These are phyloP conservation scores for Morpho achilles DNA, from an alignment of 2,888 invertebrate species.

Conservation along the genomic window DNA sequence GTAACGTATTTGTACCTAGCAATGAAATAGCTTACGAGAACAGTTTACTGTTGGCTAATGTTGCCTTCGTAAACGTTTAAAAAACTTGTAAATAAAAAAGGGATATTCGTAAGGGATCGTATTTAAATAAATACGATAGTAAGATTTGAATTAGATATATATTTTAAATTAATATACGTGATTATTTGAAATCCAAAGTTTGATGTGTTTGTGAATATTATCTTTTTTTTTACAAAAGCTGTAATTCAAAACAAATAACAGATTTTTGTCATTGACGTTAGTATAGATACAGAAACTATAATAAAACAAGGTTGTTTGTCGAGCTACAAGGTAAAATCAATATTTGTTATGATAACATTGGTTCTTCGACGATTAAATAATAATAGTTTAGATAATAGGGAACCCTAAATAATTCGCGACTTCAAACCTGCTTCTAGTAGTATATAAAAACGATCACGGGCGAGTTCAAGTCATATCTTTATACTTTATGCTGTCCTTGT, in stretches of 20 bases:
- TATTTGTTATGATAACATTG: conserved; percentile 6
- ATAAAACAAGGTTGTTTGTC: conserved; percentile 1
- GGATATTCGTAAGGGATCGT: too few relatives aligned
- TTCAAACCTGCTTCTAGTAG: conserved; percentile 3
- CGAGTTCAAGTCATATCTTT: conserved; percentile 2
- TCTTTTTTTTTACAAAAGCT: background rate
- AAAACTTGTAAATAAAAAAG: too few relatives aligned
- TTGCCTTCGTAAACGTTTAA: too few relatives aligned
- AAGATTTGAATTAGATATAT: too few relatives aligned
- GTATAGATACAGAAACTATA: conserved; percentile 6
- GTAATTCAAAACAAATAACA: conserved; percentile 4
- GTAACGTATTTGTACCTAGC: too few relatives aligned
- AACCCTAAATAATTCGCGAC: conserved; percentile 16
- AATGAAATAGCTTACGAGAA: too few relatives aligned
- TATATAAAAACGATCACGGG: too few relatives aligned
- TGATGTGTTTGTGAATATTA: too few relatives aligned
- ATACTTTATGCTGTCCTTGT: conserved; percentile 42
- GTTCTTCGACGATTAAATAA: background rate
- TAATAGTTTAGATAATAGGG: conserved; percentile 2
- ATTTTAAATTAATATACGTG: too few relatives aligned
- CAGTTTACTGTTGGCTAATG: too few relatives aligned
- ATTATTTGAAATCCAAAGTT: too few relatives aligned
- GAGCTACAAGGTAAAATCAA: conserved; percentile 10
- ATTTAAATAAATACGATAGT: too few relatives aligned
- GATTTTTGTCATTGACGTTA: conserved; percentile 3